A percentile compares a stretch with the other conserved stretches of the same genome.
Conservation (phyloP, 2,888 invertebrate genomes). For the Pyrochroa serraticornis region DNA sequence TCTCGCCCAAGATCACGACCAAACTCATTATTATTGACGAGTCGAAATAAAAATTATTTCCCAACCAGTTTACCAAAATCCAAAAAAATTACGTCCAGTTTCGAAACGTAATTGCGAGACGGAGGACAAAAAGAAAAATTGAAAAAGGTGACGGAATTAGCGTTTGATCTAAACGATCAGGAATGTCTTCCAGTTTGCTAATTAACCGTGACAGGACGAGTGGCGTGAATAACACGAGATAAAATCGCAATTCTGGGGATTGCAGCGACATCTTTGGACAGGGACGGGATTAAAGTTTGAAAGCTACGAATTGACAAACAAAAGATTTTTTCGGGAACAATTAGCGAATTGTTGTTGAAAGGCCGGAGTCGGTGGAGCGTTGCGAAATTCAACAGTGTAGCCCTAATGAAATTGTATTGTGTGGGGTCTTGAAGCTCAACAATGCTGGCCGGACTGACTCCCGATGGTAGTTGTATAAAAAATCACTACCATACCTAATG, state of each 20-base stretch:
- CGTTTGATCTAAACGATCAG: neutral
- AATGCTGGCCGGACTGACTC: conserved; percentile 26
- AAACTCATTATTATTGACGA: conserved; percentile 21
- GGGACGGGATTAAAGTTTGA: no score
- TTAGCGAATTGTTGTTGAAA: conserved; percentile 34
- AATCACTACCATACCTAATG: conserved; percentile 43
- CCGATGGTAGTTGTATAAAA: conserved; percentile 35
- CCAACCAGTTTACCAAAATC: no score
- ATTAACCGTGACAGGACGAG: conserved; percentile 14
- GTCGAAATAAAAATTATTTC: neutral
- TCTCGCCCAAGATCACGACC: conserved; percentile 26
- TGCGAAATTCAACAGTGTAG: conserved; percentile 53
- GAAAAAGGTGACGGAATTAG: neutral
- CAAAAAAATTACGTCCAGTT: no score
- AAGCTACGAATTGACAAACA: neutral
- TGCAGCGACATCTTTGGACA: no score
- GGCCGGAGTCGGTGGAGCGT: conserved; percentile 44
- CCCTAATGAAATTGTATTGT: conserved; percentile 54
- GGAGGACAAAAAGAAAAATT: no score
- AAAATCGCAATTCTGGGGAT: conserved; percentile 4
- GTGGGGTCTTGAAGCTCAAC: conserved; percentile 45
- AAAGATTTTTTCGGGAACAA: conserved; percentile 22
- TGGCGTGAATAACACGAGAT: conserved; percentile 19
- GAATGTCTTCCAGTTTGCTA: conserved; percentile 22
- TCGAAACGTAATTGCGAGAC: no score